phyloP scores from a whole-genome alignment of 2,113 vertebrate species.

The Albula goreensis region DNA sequence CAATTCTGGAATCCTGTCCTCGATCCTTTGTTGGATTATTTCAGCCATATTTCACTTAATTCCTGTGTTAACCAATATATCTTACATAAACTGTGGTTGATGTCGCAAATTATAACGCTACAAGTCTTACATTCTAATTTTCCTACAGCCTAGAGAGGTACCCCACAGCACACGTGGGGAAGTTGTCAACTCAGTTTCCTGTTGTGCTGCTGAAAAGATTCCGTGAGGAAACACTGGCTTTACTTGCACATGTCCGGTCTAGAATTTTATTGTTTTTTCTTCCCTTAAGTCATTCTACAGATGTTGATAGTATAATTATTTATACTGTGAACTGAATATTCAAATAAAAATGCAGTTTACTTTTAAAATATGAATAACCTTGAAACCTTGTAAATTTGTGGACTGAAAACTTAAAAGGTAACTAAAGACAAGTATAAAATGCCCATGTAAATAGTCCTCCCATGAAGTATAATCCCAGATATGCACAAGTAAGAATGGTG shows the following conservation, averaged over 20 bases:
- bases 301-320: not conserved
- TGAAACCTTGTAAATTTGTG: too few relatives aligned
- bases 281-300: not conserved
- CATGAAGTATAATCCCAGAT: too few relatives aligned
- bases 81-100: not conserved
- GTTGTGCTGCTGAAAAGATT: constrained; percentile 52
- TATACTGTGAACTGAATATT: not conserved
- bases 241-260: not conserved
- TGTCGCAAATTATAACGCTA: not conserved
- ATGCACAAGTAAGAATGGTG: too few relatives aligned
- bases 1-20: constrained; percentile 84
- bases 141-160: not conserved
- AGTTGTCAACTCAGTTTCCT: constrained; percentile 55
- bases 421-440: too few relatives aligned
- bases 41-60: constrained; percentile 77
- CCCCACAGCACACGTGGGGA: constrained; percentile 57
- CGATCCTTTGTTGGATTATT: constrained; percentile 81
- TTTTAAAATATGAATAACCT: too few relatives aligned
- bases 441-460: too few relatives aligned
- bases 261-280: not conserved
- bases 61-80: not conserved
- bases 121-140: not conserved
- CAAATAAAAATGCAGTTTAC: not conserved
- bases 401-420: too few relatives aligned
- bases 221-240: constrained; percentile 47